Base-by-base conservation (phyloP, 2,797 vertebrate species). In the Phataginus tricuspis region DNA sequence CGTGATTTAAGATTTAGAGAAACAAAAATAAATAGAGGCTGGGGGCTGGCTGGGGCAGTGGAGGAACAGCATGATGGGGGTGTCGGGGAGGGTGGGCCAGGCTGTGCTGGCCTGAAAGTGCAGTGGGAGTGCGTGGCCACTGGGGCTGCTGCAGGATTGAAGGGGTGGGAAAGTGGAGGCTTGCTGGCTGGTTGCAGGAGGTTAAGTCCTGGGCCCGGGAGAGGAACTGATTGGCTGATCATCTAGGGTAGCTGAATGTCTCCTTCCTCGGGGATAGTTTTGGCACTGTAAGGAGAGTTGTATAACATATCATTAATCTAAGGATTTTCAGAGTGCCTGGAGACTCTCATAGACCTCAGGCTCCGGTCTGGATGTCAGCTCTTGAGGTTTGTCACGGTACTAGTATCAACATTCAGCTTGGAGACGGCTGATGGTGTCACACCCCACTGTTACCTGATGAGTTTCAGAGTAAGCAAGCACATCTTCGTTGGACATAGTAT, bases 401-500 rank as follows among this genome's bases (percentile, higher is more conserved):
- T 23, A 4, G 4, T 1, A 1, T 57, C 19, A 21, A 7, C 55
- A 39, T 37, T 63, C 66, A 21, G 10, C 29, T n/a, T 13, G 59
- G 27, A 27, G 34, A 14, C 12, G 42, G 42, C n/a, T 7, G 42
- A 8, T 31, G 2, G 0, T 5, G 3, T 31, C 42, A 3, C 49
- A 9, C 5, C 31, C 27, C 68, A 16, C 7, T 16, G 45, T 29
- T 3, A 7, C 68, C n/a, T 63, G 57, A 39, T 34, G 19, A 25
- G 4, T 42, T 21, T 21, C 29, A 37, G 12, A n/a, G 66, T 11
- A 27, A 21, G 12, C 1, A 21, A 5, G 64, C 53, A 14, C 3
- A 0, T 34, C 37, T 55, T 9, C 3, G 39, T 31, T n/a, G 0
- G 18, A 31, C 49, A 1, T 49, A 2, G 0, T 34, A 1, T 19